Conservation (phyloP, 2,113 vertebrate genomes). For the Alligator mississippiensis region DNA sequence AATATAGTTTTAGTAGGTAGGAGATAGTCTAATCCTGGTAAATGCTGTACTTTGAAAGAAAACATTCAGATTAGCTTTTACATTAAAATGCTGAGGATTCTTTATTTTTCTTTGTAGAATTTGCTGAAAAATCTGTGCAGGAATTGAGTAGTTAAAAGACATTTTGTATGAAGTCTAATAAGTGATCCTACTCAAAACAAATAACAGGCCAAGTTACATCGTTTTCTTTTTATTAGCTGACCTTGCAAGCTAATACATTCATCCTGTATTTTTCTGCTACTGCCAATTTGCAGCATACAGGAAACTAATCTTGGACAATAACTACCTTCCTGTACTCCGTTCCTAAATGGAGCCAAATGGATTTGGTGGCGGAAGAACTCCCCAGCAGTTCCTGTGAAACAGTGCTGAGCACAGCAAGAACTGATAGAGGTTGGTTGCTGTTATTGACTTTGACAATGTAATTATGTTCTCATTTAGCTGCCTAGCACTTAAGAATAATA, state of each 20-base stretch:
- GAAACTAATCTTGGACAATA: constrained; percentile 88
- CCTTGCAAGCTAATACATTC: constrained; percentile 82
- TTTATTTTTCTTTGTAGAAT: background rate
- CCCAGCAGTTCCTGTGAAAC: constrained; percentile 74
- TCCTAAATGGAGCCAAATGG: constrained; percentile 85
- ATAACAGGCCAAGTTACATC: constrained; percentile 29
- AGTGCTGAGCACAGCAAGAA: constrained; percentile 78
- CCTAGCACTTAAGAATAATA: constrained; percentile 61
- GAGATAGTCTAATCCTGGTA: background rate
- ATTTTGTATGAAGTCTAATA: constrained; percentile 46
- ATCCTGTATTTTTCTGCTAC: constrained; percentile 81
- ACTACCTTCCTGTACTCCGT: constrained; percentile 88
- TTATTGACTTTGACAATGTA: constrained; percentile 77
- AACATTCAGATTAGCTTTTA: background rate
- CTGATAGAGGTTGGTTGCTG: constrained; percentile 63
- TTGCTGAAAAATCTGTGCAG: constrained; percentile 59
- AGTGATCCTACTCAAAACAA: constrained; percentile 25
- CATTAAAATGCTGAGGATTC: background rate
- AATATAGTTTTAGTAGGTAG: background rate
- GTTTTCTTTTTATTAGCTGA: constrained; percentile 81
- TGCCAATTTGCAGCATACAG: constrained; percentile 84
- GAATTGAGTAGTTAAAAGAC: constrained; percentile 65
- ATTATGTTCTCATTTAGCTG: constrained; percentile 78
- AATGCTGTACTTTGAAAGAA: background rate
- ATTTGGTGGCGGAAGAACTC: constrained; percentile 76